Conservation (phyloP, 2,797 vertebrate species). For the Columba guinea region DNA sequence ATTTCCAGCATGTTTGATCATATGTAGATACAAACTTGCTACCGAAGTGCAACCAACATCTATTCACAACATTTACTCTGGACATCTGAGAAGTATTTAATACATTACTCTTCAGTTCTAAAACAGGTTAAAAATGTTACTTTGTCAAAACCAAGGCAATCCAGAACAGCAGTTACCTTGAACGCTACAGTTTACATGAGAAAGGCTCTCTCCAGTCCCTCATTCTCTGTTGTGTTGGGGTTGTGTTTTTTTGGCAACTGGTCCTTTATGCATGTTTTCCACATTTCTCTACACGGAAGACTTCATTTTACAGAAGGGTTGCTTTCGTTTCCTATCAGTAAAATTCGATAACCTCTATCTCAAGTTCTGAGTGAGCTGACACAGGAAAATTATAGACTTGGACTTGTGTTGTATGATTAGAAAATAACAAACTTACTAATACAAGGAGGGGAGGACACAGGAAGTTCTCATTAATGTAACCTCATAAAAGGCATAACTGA, state of each 20-base stretch:
- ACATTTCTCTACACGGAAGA: neutral
- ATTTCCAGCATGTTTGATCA: neutral
- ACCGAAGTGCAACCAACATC: neutral
- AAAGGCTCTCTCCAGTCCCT: neutral
- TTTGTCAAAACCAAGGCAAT: neutral
- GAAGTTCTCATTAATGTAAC: neutral
- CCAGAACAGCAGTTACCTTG: neutral
- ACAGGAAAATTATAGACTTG: neutral
- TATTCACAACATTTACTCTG: neutral
- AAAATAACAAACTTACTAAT: neutral
- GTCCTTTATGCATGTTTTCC: neutral
- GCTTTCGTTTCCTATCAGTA: neutral
- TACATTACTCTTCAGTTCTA: neutral
- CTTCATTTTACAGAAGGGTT: neutral
- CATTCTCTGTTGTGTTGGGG: fast-evolving
- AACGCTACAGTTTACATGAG: neutral
- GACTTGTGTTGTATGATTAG: neutral
- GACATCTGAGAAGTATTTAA: neutral
- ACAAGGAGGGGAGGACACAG: neutral
- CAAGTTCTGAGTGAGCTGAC: neutral
- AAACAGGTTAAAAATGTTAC: neutral
- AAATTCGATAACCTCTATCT: neutral
- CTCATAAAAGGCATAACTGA: neutral
- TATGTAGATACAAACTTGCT: neutral
- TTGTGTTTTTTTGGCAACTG: neutral